phyloP scores from a whole-genome alignment of 2,113 vertebrate genomes.

The Leptobrachium ailaonicum region DNA sequence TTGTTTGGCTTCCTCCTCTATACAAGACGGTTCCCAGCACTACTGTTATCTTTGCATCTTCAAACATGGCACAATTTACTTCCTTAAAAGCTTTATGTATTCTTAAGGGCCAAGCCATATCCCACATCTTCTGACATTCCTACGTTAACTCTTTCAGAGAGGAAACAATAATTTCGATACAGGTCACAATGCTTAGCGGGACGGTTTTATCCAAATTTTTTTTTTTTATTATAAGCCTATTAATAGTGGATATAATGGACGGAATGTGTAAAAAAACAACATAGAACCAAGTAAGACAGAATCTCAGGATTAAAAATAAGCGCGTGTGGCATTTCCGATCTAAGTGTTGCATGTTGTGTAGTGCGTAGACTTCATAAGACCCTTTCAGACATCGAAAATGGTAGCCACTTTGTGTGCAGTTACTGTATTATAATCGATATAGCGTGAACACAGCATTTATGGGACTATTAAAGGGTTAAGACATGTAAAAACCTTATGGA shows the following conservation, averaged over 20 bases:
- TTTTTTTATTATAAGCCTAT: neutral
- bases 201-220: neutral
- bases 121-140: conserved; percentile 59
- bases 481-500: conserved; percentile 20
- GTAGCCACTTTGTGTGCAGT: too few relatives aligned
- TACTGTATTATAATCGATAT: too few relatives aligned
- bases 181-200: neutral
- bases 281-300: too few relatives aligned
- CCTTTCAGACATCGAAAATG: too few relatives aligned
- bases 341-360: too few relatives aligned
- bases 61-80: conserved; percentile 98
- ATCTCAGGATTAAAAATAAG: too few relatives aligned
- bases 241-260: too few relatives aligned
- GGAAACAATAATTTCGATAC: conserved; percentile 18
- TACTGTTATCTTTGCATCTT: conserved; percentile 98
- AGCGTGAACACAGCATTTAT: too few relatives aligned
- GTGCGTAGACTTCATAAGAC: too few relatives aligned
- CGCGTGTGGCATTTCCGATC: too few relatives aligned
- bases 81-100: conserved; percentile 98
- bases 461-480: conserved; percentile 15
- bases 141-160: conserved; percentile 36
- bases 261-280: too few relatives aligned
- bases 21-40: conserved; percentile 98
- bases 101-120: conserved; percentile 72
- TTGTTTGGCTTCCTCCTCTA: conserved; percentile 98